Percentiles rank a stretch among this genome's conserved stretches.
Conservation (phyloP, 1,140 invertebrate genomes). For the Solenopsis fugax region DNA sequence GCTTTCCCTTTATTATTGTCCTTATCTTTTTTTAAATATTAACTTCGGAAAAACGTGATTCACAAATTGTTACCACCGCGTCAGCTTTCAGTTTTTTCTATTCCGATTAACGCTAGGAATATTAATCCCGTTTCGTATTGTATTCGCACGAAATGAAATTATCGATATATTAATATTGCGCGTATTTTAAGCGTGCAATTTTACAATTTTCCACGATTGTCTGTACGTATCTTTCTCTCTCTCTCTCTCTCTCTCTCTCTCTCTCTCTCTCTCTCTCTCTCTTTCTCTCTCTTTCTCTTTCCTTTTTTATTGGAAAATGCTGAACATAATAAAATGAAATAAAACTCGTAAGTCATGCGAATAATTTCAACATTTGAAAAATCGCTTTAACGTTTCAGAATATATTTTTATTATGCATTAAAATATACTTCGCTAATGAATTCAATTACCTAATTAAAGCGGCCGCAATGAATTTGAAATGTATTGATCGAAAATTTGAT, state of each 20-base stretch:
- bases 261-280: neutral
- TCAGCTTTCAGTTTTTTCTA: neutral
- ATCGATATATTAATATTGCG: conserved; percentile 4
- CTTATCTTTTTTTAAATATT: conserved; percentile 19
- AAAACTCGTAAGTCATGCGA: conserved; percentile 7
- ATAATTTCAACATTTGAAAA: conserved; percentile 23
- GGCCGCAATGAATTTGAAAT: conserved; percentile 4
- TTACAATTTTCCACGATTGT: conserved; percentile 19
- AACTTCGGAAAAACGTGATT: neutral
- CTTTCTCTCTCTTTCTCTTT: neutral
- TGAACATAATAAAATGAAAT: conserved; percentile 11
- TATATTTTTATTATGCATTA: conserved; percentile 40
- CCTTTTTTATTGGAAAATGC: conserved; percentile 8
- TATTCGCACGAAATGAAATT: conserved; percentile 14
- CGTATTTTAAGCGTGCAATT: conserved; percentile 31
- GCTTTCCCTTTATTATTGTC: conserved; percentile 20
- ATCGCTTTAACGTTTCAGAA: neutral
- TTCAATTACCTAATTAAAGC: conserved; percentile 37
- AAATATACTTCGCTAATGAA: neutral
- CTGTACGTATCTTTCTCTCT: neutral
- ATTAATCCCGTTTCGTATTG: conserved; percentile 7
- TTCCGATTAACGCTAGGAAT: conserved; percentile 14
- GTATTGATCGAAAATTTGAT: neutral
- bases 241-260: neutral
- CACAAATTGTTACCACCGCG: neutral